phyloP scores from a whole-genome alignment of 2,797 vertebrate genomes.

The Coluber constrictor region DNA sequence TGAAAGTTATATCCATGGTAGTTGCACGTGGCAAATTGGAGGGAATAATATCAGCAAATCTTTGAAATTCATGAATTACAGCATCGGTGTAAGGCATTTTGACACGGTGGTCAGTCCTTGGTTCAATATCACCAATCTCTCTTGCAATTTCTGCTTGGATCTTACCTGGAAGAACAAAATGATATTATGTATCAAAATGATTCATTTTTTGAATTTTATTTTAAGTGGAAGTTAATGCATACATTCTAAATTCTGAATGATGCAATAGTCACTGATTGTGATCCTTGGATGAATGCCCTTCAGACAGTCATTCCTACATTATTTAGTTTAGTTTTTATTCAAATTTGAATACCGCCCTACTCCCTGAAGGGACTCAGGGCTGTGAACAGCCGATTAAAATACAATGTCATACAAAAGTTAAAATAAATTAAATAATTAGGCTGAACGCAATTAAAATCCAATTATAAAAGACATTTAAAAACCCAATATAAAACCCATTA shows the following conservation, averaged over 20 bases:
- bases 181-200: neutral
- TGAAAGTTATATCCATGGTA: slow-evolving; percentile 40
- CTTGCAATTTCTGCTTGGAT: slow-evolving; percentile 43
- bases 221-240: neutral
- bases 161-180: slow-evolving; percentile 21
- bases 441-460: too few relatives aligned
- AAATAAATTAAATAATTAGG: too few relatives aligned
- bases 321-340: too few relatives aligned
- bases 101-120: slow-evolving; percentile 32
- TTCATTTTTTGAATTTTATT: neutral
- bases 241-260: neutral
- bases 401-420: too few relatives aligned
- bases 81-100: slow-evolving; percentile 57
- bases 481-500: too few relatives aligned
- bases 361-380: too few relatives aligned
- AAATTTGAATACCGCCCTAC: too few relatives aligned
- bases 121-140: slow-evolving; percentile 42
- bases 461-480: too few relatives aligned
- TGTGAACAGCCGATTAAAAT: too few relatives aligned
- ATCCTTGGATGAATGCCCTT: neutral
- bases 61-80: slow-evolving; percentile 59
- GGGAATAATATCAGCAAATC: slow-evolving; percentile 56
- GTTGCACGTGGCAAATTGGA: slow-evolving; percentile 47
- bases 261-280: neutral
- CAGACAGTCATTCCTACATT: neutral